Conservation (phyloP, 2,888 invertebrate species). For the Tetranychus truncatus region DNA sequence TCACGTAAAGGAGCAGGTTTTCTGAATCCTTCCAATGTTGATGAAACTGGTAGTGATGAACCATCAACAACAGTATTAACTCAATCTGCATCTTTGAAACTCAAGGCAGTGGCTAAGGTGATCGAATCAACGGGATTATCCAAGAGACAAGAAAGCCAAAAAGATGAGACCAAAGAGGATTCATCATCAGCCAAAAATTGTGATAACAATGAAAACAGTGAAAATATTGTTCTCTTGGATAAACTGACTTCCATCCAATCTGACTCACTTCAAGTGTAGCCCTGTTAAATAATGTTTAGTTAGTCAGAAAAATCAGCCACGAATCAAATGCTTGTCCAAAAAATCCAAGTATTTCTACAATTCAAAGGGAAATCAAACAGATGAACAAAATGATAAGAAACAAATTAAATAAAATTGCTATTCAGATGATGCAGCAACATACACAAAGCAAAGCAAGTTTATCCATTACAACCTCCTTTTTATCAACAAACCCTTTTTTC, state of each 20-base stretch:
- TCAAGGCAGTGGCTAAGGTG: neutral
- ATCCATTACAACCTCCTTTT: neutral
- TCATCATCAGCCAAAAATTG: neutral
- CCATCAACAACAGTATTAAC: neutral
- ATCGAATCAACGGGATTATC: neutral
- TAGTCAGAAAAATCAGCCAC: neutral
- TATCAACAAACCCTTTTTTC: neutral
- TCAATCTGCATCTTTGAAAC: neutral
- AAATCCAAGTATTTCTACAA: neutral
- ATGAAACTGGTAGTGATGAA: neutral
- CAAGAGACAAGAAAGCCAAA: neutral
- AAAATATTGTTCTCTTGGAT: neutral
- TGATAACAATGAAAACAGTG: neutral
- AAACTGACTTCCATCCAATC: neutral
- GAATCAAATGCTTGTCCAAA: neutral
- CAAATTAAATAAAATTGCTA: too few species aligned
- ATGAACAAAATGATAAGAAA: too few species aligned
- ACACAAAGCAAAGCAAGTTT: too few species aligned
- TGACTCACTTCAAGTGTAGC: neutral
- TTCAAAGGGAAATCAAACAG: too few species aligned
- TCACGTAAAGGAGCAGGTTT: slow-evolving; percentile 21
- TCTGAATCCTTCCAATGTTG: neutral
- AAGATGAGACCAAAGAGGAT: neutral
- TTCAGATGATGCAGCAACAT: too few species aligned
- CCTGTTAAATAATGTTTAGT: neutral